Conservation (phyloP, 2,113 vertebrate genomes). For the Hiodon tergisus region DNA sequence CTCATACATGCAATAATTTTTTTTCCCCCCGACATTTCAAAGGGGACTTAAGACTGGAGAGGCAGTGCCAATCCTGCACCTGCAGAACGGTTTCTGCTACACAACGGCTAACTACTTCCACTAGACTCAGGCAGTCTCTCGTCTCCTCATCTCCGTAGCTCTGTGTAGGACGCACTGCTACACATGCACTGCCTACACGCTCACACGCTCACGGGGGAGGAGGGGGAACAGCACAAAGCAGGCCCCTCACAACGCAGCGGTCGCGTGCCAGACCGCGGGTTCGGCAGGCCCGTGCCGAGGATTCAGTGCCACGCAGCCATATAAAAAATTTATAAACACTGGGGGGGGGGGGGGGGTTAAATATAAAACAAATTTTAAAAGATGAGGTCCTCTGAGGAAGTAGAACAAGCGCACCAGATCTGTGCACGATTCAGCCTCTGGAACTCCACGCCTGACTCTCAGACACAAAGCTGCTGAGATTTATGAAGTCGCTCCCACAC, state of each 20-base stretch:
- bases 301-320: neutral
- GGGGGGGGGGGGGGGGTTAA: too few species aligned
- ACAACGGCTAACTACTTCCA: conserved; percentile 62
- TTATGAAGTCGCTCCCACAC: neutral
- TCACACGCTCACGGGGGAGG: too few species aligned
- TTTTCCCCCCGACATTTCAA: conserved; percentile 39
- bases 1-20: conserved; percentile 57
- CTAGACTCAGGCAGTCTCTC: conserved; percentile 32
- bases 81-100: conserved; percentile 53
- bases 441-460: neutral
- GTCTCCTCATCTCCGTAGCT: conserved; percentile 7
- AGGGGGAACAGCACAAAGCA: neutral
- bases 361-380: too few species aligned
- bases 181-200: too few species aligned
- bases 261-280: neutral
- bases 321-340: neutral
- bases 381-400: too few species aligned
- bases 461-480: neutral
- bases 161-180: too few species aligned
- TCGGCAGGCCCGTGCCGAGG: too few species aligned
- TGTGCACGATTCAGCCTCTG: too few species aligned
- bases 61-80: conserved; percentile 52
- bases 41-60: conserved; percentile 40
- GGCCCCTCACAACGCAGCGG: neutral
- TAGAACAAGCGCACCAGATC: too few species aligned